A percentile compares a stretch with the other conserved stretches of the same genome.
Conservation (phyloP, 1,140 invertebrate genomes). For the Nebria ingens region DNA sequence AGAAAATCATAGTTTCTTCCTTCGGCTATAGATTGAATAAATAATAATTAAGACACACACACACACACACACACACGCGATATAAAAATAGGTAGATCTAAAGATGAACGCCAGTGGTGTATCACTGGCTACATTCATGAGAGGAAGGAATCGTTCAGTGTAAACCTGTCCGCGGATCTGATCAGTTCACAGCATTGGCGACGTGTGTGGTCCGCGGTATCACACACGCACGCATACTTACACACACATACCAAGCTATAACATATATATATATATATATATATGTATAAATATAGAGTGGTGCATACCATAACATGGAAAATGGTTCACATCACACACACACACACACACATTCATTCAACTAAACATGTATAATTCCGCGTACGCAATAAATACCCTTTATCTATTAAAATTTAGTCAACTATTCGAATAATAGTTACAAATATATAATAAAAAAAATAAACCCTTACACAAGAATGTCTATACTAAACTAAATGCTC, state of each 20-base stretch:
- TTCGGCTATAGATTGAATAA: too few species aligned
- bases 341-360: neutral
- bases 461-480: neutral
- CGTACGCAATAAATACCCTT: too few species aligned
- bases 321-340: neutral
- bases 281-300: neutral
- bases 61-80: too few species aligned
- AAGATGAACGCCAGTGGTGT: too few species aligned
- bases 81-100: too few species aligned
- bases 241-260: neutral
- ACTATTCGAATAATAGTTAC: neutral
- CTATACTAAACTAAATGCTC: neutral
- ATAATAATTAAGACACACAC: too few species aligned
- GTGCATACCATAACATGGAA: too few species aligned
- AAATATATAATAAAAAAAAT: neutral
- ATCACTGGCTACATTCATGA: too few species aligned
- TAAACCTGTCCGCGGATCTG: constrained; percentile 4
- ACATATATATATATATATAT: neutral
- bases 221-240: neutral
- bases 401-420: neutral
- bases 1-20: too few species aligned
- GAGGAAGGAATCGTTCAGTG: neutral
- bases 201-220: constrained; percentile 5
- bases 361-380: neutral
- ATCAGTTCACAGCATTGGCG: constrained; percentile 5